Conservation (phyloP, 2,888 invertebrate species). For the Atrina japonica region DNA sequence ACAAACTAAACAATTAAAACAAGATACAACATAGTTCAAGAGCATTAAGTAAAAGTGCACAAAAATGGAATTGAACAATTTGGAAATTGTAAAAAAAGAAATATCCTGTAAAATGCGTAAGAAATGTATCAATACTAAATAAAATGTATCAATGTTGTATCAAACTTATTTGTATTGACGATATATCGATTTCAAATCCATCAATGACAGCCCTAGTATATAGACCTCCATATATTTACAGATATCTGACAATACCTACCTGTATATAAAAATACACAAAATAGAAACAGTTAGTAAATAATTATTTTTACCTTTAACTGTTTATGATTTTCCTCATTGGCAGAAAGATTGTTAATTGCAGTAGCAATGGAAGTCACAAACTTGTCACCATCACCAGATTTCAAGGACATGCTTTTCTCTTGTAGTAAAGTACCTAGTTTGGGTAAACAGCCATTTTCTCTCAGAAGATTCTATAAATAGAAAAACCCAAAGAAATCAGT, state of each 20-base stretch:
- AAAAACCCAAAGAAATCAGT: too few species aligned
- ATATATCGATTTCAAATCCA: too few species aligned
- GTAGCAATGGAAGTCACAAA: conserved; percentile 79
- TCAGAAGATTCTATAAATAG: conserved; percentile 81
- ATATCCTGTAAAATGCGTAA: too few species aligned
- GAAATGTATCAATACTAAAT: too few species aligned
- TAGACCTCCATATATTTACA: neutral
- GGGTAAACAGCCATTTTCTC: conserved; percentile 82
- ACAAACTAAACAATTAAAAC: too few species aligned
- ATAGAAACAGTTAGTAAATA: neutral
- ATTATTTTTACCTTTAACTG: conserved; percentile 81
- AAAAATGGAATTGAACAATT: too few species aligned
- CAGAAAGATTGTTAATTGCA: conserved; percentile 83
- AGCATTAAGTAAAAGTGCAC: too few species aligned
- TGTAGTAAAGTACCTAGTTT: conserved; percentile 81
- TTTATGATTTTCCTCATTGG: conserved; percentile 82
- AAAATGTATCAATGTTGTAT: too few species aligned
- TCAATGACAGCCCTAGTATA: too few species aligned
- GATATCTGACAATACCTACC: neutral
- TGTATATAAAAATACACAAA: neutral
- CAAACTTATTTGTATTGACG: too few species aligned
- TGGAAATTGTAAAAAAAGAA: too few species aligned
- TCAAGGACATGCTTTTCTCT: conserved; percentile 59
- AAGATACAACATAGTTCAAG: too few species aligned
- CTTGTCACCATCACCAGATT: conserved; percentile 52